These are phyloP conservation scores for Pangasius larnaudii DNA, from an alignment of 2,797 vertebrate species.

Conservation along the genomic window DNA sequence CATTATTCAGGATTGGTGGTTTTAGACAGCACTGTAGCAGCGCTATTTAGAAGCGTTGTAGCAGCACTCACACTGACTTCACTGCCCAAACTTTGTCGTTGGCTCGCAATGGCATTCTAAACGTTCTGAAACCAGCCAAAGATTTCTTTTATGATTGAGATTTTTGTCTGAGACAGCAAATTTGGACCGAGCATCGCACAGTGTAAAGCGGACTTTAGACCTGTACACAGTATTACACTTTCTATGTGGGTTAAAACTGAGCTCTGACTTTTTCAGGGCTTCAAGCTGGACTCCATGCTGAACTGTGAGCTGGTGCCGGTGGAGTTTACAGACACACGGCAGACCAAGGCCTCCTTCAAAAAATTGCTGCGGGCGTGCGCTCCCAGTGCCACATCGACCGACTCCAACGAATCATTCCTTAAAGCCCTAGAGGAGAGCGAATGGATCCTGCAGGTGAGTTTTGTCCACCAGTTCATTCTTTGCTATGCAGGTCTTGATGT, in stretches of 20 bases:
- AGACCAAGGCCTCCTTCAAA: conserved; percentile 94
- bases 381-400: conserved; percentile 85
- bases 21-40: not conserved
- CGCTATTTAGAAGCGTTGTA: not conserved
- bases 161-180: not conserved
- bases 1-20: not conserved
- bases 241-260: no score
- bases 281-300: conserved; percentile 90
- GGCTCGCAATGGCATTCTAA: not conserved
- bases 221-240: not conserved
- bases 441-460: conserved; percentile 92
- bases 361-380: conserved; percentile 94
- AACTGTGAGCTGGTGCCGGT: conserved; percentile 97
- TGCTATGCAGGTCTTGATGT: not conserved
- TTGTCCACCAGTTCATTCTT: not conserved
- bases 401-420: conserved; percentile 89
- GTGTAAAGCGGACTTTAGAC: not conserved
- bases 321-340: conserved; percentile 91
- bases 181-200: not conserved
- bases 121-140: no score
- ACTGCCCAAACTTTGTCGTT: not conserved
- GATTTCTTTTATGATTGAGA: not conserved
- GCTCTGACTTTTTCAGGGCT: conserved; percentile 76
- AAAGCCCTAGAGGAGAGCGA: conserved; percentile 94
- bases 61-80: not conserved